Evolutionary conservation across 2,113 vertebrate species (phyloP).

Genomic region (Paramormyrops kingsleyae): DNA sequence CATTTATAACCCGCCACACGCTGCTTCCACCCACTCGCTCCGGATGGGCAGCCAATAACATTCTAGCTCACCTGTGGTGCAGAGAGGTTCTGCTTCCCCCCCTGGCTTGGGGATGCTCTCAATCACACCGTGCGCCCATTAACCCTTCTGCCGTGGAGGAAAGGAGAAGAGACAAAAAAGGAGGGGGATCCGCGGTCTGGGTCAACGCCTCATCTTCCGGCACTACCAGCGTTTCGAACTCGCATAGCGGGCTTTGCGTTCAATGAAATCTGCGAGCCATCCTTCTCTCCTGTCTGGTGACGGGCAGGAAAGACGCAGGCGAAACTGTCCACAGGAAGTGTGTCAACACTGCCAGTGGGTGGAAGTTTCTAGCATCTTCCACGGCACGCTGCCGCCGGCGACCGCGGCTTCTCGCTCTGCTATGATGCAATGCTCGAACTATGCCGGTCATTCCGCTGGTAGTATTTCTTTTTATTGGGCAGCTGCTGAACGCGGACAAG

Average conservation of each 20-base stretch:
- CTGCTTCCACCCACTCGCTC: conserved; percentile 9
- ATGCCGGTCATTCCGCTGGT: neutral
- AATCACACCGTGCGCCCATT: neutral
- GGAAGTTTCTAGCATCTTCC: neutral
- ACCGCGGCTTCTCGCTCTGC: neutral
- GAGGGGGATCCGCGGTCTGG: neutral
- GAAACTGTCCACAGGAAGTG: neutral
- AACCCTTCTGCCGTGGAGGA: neutral
- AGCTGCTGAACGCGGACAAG: neutral
- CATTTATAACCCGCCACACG: conserved; percentile 50
- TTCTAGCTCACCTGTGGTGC: neutral
- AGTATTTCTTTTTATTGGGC: neutral
- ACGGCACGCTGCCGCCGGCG: neutral
- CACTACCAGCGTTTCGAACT: neutral
- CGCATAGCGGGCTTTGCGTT: neutral
- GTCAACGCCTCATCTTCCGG: neutral
- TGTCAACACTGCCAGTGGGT: neutral
- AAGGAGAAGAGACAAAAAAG: neutral
- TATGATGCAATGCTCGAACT: neutral
- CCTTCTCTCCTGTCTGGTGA: neutral
- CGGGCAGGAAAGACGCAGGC: neutral
- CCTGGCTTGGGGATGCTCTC: neutral
- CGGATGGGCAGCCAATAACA: conserved; percentile 7
- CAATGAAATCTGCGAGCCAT: neutral
- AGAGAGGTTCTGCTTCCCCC: neutral